Evolutionary conservation across 2,113 vertebrate species (phyloP).

Genomic region (Anthoscopus minutus): DNA sequence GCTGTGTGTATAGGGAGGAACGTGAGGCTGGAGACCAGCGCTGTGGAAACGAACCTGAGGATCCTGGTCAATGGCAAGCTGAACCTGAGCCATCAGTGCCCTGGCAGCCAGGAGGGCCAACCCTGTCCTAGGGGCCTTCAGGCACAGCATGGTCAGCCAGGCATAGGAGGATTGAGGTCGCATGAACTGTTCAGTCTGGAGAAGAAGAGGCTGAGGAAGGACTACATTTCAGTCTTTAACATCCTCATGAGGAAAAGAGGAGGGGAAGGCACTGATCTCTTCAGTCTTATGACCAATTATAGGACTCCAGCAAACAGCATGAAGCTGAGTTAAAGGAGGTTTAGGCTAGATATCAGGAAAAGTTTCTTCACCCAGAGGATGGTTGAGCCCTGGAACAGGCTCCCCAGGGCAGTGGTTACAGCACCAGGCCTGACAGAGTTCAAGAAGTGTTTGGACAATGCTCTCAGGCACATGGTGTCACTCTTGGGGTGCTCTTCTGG

Average conservation of each 20-base stretch:
- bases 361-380: not conserved
- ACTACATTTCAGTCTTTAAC: not conserved
- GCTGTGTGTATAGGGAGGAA: not conserved
- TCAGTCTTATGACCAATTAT: not conserved
- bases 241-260: not conserved
- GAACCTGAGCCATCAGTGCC: not conserved
- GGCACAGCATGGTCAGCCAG: rapidly evolving
- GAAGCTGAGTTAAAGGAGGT: not conserved
- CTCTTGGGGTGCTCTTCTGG: rapidly evolving
- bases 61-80: rapidly evolving
- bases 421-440: not conserved
- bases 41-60: not conserved
- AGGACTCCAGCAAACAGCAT: not conserved
- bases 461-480: not conserved
- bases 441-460: not conserved
- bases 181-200: not conserved
- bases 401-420: not conserved
- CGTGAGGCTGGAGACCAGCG: rapidly evolving
- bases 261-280: not conserved
- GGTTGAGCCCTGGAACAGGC: rapidly evolving
- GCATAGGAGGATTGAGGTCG: not conserved
- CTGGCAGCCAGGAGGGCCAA: not conserved
- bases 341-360: not conserved
- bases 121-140: rapidly evolving
- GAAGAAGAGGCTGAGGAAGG: not conserved